A percentile compares a stretch with the other conserved stretches of the same genome.
Evolutionary conservation across 2,888 invertebrate genomes (phyloP).

Genomic region (Amphipoea lucens): DNA sequence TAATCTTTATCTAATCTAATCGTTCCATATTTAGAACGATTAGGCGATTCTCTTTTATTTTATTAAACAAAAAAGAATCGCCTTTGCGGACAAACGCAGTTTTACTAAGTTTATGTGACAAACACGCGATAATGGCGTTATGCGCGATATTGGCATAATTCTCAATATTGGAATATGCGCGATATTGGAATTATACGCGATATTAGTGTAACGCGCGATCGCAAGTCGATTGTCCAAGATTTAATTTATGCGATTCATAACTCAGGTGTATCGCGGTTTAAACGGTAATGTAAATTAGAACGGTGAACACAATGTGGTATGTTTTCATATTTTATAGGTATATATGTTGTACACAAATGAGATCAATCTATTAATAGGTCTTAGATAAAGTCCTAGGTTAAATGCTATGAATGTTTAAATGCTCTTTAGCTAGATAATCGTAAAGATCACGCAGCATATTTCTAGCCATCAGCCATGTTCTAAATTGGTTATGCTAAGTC

Average conservation of each 20-base stretch:
- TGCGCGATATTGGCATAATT: background rate
- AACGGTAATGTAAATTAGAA: slow-evolving; percentile 70
- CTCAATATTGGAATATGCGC: background rate
- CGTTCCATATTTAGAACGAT: too few relatives aligned
- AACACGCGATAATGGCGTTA: background rate
- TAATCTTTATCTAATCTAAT: background rate
- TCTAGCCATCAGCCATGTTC: background rate
- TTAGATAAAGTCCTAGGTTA: background rate
- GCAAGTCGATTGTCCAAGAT: slow-evolving; percentile 67
- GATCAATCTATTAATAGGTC: slow-evolving; percentile 34
- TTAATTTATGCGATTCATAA: slow-evolving; percentile 80
- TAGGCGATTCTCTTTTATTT: too few relatives aligned
- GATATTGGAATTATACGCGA: background rate
- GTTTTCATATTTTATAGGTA: background rate
- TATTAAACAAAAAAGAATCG: slow-evolving; percentile 12
- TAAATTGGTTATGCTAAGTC: too few relatives aligned
- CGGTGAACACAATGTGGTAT: slow-evolving; percentile 54
- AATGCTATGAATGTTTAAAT: slow-evolving; percentile 14
- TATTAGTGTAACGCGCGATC: slow-evolving; percentile 63
- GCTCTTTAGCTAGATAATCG: background rate
- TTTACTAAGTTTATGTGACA: background rate
- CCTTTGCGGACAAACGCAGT: background rate
- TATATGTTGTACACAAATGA: slow-evolving; percentile 11
- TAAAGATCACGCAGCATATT: background rate
- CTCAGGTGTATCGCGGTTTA: slow-evolving; percentile 69